Evolutionary conservation across 2,888 invertebrate species (phyloP).

Genomic region (Neria commutata): DNA sequence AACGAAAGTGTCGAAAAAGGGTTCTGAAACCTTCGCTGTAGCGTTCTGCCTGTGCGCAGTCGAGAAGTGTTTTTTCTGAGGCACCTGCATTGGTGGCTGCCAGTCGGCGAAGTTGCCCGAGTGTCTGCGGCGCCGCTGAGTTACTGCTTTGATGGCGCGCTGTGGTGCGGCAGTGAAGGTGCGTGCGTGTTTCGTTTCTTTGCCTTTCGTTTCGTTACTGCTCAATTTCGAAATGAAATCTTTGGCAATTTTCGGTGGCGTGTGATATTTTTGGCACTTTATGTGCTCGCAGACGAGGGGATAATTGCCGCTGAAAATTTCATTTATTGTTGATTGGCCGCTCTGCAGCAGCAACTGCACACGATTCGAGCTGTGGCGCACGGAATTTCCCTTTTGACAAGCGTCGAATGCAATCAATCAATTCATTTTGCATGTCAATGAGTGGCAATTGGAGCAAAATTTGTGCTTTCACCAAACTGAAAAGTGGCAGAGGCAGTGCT

Average conservation of each 20-base stretch:
- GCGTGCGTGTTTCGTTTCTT: conserved; percentile 11
- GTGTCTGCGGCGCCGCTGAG: conserved; percentile 6
- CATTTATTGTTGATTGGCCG: neutral
- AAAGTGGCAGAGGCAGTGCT: no score
- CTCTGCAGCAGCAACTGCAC: neutral
- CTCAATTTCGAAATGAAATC: conserved; percentile 18
- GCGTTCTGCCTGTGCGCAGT: neutral
- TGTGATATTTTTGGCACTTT: conserved; percentile 9
- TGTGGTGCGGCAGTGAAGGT: neutral
- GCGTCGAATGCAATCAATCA: conserved; percentile 28
- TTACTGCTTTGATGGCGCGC: neutral
- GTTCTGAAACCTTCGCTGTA: neutral
- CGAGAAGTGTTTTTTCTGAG: conserved; percentile 10
- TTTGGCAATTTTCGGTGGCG: conserved; percentile 16
- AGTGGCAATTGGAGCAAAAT: neutral
- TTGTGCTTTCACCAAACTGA: neutral
- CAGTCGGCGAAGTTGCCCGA: conserved; percentile 2
- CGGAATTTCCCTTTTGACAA: conserved; percentile 19
- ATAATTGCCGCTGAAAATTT: conserved; percentile 5
- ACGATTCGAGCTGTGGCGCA: neutral
- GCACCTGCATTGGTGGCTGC: neutral
- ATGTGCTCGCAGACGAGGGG: neutral
- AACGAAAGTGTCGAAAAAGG: conserved; percentile 32
- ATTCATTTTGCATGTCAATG: conserved; percentile 7
- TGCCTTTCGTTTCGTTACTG: conserved; percentile 14